Conservation (phyloP, 2,888 invertebrate species). For the Hirudinaria manillensis region DNA sequence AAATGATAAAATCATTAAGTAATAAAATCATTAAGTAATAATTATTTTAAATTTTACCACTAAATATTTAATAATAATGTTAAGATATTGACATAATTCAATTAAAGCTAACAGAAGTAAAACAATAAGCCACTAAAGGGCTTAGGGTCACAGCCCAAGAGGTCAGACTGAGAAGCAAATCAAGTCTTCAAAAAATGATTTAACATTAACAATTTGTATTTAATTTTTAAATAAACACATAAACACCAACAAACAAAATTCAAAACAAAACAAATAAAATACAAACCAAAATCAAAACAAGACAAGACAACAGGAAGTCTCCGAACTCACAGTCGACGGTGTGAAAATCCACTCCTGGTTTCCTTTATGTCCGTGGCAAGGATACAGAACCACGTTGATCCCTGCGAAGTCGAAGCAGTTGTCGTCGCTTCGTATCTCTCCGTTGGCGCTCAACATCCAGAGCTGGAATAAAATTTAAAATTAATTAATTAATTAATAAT, state of each 20-base stretch:
- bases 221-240: no score
- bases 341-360: constrained; percentile 56
- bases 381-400: constrained; percentile 47
- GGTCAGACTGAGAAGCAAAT: no score
- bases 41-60: no score
- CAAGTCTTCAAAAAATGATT: no score
- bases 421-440: constrained; percentile 52
- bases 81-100: no score
- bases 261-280: not conserved
- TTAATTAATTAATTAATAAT: constrained; percentile 2
- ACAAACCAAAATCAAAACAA: not conserved
- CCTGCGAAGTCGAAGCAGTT: constrained; percentile 51
- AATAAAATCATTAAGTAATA: no score
- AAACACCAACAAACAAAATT: not conserved
- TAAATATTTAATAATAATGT: no score
- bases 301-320: not conserved
- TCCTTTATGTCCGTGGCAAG: constrained; percentile 57
- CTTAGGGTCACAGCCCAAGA: no score
- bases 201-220: no score
- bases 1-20: no score
- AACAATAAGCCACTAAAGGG: no score
- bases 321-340: not conserved
- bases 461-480: constrained; percentile 41
- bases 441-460: constrained; percentile 51
- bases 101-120: no score